Evolutionary conservation across 53 echinoderm and acorn worm genomes (phyloP).

Genomic region (Arbacia lixula): DNA sequence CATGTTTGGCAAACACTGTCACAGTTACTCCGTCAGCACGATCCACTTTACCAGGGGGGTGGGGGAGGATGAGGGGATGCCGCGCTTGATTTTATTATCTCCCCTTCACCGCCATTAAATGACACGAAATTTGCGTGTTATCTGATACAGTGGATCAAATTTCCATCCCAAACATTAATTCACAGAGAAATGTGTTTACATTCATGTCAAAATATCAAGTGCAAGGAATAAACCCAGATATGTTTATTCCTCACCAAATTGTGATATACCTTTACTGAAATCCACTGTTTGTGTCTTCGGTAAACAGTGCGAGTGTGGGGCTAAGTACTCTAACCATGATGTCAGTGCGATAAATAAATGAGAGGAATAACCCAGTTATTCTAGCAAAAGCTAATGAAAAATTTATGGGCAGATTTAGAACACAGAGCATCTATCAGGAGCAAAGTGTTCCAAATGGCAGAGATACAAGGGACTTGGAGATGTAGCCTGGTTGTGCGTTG

Average conservation of each 20-base stretch:
- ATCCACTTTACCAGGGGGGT: not conserved
- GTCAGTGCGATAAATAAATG: constrained; percentile 26
- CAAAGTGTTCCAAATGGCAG: too few relatives aligned
- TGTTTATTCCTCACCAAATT: constrained; percentile 33
- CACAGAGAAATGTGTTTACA: constrained; percentile 28
- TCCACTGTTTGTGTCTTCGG: constrained; percentile 19
- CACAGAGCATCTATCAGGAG: too few relatives aligned
- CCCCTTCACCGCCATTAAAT: constrained; percentile 7
- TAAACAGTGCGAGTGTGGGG: constrained; percentile 41
- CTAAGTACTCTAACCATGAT: constrained; percentile 18
- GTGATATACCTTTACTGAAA: constrained; percentile 53
- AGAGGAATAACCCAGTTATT: not conserved
- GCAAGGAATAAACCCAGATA: not conserved
- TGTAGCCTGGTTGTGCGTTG: too few relatives aligned
- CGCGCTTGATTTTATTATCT: constrained; percentile 13
- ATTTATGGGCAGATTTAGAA: too few relatives aligned
- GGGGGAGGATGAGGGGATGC: constrained; percentile 5
- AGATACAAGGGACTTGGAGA: too few relatives aligned
- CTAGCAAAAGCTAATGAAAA: too few relatives aligned
- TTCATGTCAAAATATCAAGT: constrained; percentile 24
- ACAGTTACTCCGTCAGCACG: constrained; percentile 23
- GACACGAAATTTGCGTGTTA: constrained; percentile 39
- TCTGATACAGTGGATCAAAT: constrained; percentile 37
- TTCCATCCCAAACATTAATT: constrained; percentile 18
- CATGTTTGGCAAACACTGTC: constrained; percentile 36